phyloP scores from a whole-genome alignment of 2,888 invertebrate species.

The Polylopha cassiicola region DNA sequence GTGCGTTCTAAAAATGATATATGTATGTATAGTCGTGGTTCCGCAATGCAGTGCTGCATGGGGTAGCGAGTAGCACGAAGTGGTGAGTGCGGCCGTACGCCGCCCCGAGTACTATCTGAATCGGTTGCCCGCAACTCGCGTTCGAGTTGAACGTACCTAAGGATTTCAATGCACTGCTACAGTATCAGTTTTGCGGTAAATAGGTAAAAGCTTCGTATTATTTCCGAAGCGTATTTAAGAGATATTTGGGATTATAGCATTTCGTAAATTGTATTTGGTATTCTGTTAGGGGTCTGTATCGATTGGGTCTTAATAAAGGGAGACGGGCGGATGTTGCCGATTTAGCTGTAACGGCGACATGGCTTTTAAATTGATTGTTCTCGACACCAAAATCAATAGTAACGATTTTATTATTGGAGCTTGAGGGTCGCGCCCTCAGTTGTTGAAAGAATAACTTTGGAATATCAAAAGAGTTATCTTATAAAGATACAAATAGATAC shows the following conservation, averaged over 20 bases:
- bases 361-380: constrained; percentile 63
- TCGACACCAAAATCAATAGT: constrained; percentile 70
- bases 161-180: too few relatives aligned
- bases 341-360: constrained; percentile 56
- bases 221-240: too few relatives aligned
- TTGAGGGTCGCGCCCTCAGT: constrained; percentile 38
- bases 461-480: constrained; percentile 15
- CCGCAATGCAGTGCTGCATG: constrained; percentile 73
- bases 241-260: too few relatives aligned
- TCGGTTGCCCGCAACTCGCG: too few relatives aligned
- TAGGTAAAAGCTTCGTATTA: too few relatives aligned
- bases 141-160: too few relatives aligned
- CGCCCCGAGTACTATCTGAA: too few relatives aligned
- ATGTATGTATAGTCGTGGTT: constrained; percentile 52
- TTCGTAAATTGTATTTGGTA: constrained; percentile 6
- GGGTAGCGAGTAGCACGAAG: constrained; percentile 51
- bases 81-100: constrained; percentile 25
- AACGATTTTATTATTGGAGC: constrained; percentile 60
- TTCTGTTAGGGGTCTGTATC: constrained; percentile 13
- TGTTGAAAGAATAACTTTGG: constrained; percentile 18
- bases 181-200: too few relatives aligned
- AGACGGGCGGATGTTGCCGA: constrained; percentile 65
- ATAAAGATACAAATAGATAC: too few relatives aligned
- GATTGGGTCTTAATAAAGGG: constrained; percentile 40
- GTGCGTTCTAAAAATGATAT: constrained; percentile 69